Evolutionary conservation across 2,797 vertebrate species (phyloP), one percentile per base, ranked within the genome.

Genomic region (Siniperca obscura): DNA sequence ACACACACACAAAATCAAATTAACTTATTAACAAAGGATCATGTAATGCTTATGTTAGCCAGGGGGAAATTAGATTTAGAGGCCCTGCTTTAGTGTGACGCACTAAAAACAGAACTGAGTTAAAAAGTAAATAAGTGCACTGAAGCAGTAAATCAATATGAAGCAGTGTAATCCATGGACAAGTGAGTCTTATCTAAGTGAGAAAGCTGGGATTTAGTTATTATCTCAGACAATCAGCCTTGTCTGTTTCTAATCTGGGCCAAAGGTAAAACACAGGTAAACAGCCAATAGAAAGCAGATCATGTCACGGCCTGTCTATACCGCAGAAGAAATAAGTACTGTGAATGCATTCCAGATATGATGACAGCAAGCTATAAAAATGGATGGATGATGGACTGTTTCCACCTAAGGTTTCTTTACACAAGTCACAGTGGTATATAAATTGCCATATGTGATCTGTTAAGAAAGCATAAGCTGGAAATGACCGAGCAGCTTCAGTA

Each of bases 201-300:
- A 85, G 80, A 83, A 84, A 80, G 79, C 74, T 57, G 83, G 82
- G 88, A 93, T 93, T 87, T 88, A 87, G 89, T 89, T 90, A 84
- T 92, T 90, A 92, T 93, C 90, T 81, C 3, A 0, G 86, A 90
- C 76, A 85, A 93, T 93, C 88, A 78, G 77, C 73, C 75, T 85
- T 82, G 85, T 86, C 83, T 78, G 60, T 83, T 85, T 91, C 69
- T 86, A 89, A 93, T 93, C 86, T 91, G 84, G 85, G 85, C 72
- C 85, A 92, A 93, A 92, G 90, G 90, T 91, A 89, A 86, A 90
- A 85, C 62, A 86, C 52, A 84, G 83, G 86, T 86, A 91, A 93
- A 84, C 77, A 80, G 81, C 73, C 67, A 65, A 80, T 34, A 57
- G 67, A 82, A 90, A 83, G 67, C 76, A 87, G 72, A 81, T 88